Evolutionary conservation across 2,888 invertebrate genomes (phyloP).

Genomic region (Lasioglossum zephyrum): DNA sequence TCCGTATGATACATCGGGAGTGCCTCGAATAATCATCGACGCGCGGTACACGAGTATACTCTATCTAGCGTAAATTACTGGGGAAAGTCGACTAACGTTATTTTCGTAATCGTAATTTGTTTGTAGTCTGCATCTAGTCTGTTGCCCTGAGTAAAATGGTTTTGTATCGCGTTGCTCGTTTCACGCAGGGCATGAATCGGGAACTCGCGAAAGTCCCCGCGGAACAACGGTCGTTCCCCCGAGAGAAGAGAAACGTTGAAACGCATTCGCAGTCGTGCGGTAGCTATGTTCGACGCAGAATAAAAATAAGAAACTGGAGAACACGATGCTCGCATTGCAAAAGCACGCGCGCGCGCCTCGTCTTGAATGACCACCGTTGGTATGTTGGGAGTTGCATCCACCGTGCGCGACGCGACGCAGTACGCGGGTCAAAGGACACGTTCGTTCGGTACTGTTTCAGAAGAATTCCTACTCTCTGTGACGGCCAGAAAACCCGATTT

Average conservation of each 20-base stretch:
- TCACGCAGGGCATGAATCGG: not conserved
- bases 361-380: constrained; percentile 49
- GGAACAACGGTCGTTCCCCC: not conserved
- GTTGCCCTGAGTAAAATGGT: not conserved
- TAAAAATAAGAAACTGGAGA: constrained; percentile 27
- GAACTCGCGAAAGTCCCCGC: not conserved
- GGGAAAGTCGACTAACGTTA: no score
- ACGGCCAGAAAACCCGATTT: not conserved
- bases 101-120: no score
- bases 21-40: constrained; percentile 1
- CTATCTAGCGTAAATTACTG: not conserved
- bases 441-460: not conserved
- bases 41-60: not conserved
- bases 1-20: not conserved
- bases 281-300: constrained; percentile 20
- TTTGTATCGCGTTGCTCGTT: not conserved
- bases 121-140: not conserved
- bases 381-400: constrained; percentile 53
- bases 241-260: constrained; percentile 18
- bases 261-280: constrained; percentile 56
- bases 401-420: constrained; percentile 28
- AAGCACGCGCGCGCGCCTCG: constrained; percentile 40
- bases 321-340: constrained; percentile 52
- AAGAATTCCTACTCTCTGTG: not conserved
- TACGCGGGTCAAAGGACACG: not conserved